Conservation (phyloP, 2,888 invertebrate species). For the Platycnemis pennipes region DNA sequence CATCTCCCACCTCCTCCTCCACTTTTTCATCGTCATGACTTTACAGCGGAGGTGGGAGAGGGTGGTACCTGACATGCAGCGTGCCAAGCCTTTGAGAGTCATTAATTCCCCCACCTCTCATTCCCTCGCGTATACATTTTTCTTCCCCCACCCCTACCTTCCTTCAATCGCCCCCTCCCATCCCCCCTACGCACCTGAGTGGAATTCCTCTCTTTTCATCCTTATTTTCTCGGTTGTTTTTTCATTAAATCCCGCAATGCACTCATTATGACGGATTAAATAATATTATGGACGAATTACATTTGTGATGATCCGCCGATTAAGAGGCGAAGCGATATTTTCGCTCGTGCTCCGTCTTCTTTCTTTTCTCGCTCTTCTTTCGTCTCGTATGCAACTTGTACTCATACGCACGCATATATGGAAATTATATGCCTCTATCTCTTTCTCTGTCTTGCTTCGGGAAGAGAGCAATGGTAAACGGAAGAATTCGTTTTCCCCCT, state of each 20-base stretch:
- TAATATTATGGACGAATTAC: no score
- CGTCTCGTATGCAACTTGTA: not conserved
- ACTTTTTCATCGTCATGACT: not conserved
- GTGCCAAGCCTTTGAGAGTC: not conserved
- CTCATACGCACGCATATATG: not conserved
- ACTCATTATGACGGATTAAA: no score
- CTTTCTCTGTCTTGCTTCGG: not conserved
- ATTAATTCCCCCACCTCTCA: not conserved
- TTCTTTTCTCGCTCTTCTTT: not conserved
- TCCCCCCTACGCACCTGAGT: not conserved
- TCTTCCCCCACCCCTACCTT: not conserved
- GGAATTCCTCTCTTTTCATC: slow-evolving; percentile 1
- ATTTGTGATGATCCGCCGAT: not conserved
- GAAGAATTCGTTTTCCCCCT: not conserved
- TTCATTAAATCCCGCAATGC: no score
- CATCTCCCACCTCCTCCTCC: not conserved
- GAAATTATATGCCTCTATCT: not conserved
- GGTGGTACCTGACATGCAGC: not conserved
- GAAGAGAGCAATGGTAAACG: not conserved
- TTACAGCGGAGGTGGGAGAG: not conserved
- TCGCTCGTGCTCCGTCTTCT: no score
- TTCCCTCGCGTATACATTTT: not conserved
- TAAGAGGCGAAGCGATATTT: not conserved
- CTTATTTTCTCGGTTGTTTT: not conserved
- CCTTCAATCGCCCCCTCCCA: not conserved